Evolutionary conservation across 2,888 invertebrate species (phyloP).

Genomic region (Amblyjoppa proteus): DNA sequence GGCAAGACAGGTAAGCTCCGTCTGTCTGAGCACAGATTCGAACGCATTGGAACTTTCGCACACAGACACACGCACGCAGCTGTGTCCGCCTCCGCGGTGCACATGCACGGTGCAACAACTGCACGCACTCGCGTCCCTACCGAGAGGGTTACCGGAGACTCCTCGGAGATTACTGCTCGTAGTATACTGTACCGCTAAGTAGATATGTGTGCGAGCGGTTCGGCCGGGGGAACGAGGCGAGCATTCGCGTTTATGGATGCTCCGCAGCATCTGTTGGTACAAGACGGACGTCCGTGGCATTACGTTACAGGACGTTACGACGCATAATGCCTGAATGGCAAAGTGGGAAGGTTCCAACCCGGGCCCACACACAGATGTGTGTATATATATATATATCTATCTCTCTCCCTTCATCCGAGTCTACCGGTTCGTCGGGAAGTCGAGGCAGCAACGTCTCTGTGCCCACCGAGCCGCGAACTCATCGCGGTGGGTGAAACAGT

Average conservation of each 20-base stretch:
- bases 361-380: slow-evolving; percentile 61
- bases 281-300: slow-evolving; percentile 79
- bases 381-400: slow-evolving; percentile 5
- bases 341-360: slow-evolving; percentile 43
- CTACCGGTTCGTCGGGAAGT: slow-evolving; percentile 15
- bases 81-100: neutral
- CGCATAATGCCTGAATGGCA: slow-evolving; percentile 67
- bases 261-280: slow-evolving; percentile 80
- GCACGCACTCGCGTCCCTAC: slow-evolving; percentile 16
- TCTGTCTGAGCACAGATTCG: slow-evolving; percentile 13
- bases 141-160: neutral
- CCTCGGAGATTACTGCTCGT: slow-evolving; percentile 10
- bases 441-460: neutral
- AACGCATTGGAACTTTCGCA: slow-evolving; percentile 8
- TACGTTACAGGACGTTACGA: slow-evolving; percentile 76
- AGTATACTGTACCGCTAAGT: neutral
- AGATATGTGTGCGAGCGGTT: slow-evolving; percentile 9
- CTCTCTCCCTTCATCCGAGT: slow-evolving; percentile 13
- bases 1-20: neutral
- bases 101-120: neutral
- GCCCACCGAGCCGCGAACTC: neutral
- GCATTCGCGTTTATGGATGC: slow-evolving; percentile 76
- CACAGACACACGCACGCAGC: neutral
- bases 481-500: slow-evolving; percentile 35
- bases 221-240: slow-evolving; percentile 51